A percentile compares a stretch with the other conserved stretches of the same genome.
Evolutionary conservation across 2,888 invertebrate genomes (phyloP).

Genomic region (Drosophila testacea): DNA sequence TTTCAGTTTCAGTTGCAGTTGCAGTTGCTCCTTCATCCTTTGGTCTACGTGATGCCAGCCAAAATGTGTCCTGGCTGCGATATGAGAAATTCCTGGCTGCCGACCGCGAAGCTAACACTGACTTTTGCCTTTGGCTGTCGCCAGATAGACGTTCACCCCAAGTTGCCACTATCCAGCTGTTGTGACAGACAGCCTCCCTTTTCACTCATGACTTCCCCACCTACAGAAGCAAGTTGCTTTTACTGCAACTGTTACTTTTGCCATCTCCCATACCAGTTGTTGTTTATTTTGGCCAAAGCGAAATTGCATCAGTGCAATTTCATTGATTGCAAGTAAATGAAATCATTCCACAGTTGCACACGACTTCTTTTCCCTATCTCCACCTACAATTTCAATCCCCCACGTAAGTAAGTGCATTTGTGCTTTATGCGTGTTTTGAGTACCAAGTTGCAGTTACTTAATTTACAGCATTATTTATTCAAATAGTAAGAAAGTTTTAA

Average conservation of each 20-base stretch:
- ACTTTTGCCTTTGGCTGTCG: constrained; percentile 36
- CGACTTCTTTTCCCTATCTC: constrained; percentile 7
- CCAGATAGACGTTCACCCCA: constrained; percentile 35
- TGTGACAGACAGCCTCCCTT: constrained; percentile 52
- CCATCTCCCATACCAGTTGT: constrained; percentile 42
- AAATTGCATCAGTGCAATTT: constrained; percentile 80
- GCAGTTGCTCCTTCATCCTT: not conserved
- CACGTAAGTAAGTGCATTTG: constrained; percentile 39
- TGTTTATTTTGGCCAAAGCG: constrained; percentile 66
- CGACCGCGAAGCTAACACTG: constrained; percentile 35
- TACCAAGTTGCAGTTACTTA: constrained; percentile 42
- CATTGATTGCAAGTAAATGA: constrained; percentile 81
- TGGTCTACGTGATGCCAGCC: constrained; percentile 56
- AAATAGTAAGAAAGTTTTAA: constrained; percentile 20
- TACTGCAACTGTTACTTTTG: constrained; percentile 55
- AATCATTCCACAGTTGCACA: constrained; percentile 65
- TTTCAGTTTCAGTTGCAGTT: constrained; percentile 5
- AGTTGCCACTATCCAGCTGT: constrained; percentile 32
- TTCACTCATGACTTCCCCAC: not conserved
- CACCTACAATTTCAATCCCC: not conserved
- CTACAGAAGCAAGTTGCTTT: constrained; percentile 40
- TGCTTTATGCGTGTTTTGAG: constrained; percentile 43
- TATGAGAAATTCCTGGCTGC: constrained; percentile 67
- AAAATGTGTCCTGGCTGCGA: constrained; percentile 39
- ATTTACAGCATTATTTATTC: constrained; percentile 55